Base-by-base conservation (phyloP, 2,113 vertebrate species). In the Melozone crissalis region DNA sequence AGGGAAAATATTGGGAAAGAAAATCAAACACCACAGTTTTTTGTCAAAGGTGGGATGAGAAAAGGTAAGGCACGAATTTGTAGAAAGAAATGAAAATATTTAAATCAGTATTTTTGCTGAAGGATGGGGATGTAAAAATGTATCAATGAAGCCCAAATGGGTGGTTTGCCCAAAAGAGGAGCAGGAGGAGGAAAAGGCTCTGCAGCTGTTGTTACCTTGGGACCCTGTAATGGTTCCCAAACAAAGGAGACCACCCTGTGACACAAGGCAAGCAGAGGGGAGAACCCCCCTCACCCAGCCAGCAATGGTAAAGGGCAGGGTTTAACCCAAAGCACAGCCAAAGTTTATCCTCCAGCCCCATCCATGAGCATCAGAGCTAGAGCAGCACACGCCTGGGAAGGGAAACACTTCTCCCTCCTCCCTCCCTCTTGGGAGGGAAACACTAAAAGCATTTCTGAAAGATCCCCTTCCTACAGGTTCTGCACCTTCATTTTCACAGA, bases 381-480 rank as follows among this genome's bases (percentile, higher is more conserved):
- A 62, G 61, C 51, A 66, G 62, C 2, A 2, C 21, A 30, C 0
- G 0, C 7, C 24, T 24, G 43, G 37, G 52, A 75, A 24, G 47
- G 37, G n/a, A 71, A 75, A 82, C 61, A 30, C 37, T 67, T 59
- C 39, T 44, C 27, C 19, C 33, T 66, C 35, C 31, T 66, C 35
- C 35, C 54, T 52, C 37, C 16, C 55, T 74, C 39, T 12, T 30
- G 46, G 46, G 46, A 82, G 6, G 46, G 39, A 68, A 68, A 57
- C 23, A 21, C n/a, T 13, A 12, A 39, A 72, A 62, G 8, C 20
- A 5, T 3, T 54, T n/a, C 28, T 22, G 44, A 59, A 65, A 21
- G 35, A 27, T 28, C n/a, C 15, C 66, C 30, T 41, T 37, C 52
- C 47, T 11, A 19, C 0, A 0, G 52, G 17, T 10, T 79, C 24